Percentiles rank a stretch among this genome's conserved stretches.
Conservation (phyloP, 2,888 invertebrate species). For the Synanthedon formicaeformis region DNA sequence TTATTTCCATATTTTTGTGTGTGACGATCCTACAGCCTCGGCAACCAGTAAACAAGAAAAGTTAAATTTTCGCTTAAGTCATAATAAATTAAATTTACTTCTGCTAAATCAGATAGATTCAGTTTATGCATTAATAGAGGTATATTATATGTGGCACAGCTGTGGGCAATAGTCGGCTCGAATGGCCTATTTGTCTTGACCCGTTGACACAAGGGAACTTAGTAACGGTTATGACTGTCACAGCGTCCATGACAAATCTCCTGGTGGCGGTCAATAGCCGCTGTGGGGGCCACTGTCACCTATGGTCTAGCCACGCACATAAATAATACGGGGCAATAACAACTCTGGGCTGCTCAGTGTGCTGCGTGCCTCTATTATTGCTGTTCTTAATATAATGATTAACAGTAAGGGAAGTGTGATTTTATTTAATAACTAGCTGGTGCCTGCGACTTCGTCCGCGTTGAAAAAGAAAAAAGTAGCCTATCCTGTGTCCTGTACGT, state of each 20-base stretch:
- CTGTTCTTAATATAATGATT: conserved; percentile 13
- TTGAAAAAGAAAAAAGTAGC: no score
- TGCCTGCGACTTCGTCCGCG: no score
- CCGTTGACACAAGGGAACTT: not conserved
- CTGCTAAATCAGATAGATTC: no score
- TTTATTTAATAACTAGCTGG: no score
- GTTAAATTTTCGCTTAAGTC: no score
- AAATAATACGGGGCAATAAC: conserved; percentile 63
- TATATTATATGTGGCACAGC: not conserved
- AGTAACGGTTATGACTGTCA: not conserved
- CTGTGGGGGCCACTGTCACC: conserved; percentile 24
- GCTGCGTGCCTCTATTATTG: conserved; percentile 55
- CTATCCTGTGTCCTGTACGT: no score
- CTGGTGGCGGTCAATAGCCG: not conserved
- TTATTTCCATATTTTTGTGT: no score
- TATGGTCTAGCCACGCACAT: conserved; percentile 34
- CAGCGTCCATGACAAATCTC: not conserved
- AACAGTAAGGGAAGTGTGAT: not conserved
- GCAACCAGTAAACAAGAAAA: no score
- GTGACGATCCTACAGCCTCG: no score
- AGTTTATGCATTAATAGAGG: no score
- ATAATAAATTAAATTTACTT: no score
- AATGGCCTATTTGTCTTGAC: not conserved
- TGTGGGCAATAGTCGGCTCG: not conserved
- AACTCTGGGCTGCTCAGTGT: conserved; percentile 48